Conservation (phyloP, 2,113 vertebrate genomes). For the Oriolus oriolus region DNA sequence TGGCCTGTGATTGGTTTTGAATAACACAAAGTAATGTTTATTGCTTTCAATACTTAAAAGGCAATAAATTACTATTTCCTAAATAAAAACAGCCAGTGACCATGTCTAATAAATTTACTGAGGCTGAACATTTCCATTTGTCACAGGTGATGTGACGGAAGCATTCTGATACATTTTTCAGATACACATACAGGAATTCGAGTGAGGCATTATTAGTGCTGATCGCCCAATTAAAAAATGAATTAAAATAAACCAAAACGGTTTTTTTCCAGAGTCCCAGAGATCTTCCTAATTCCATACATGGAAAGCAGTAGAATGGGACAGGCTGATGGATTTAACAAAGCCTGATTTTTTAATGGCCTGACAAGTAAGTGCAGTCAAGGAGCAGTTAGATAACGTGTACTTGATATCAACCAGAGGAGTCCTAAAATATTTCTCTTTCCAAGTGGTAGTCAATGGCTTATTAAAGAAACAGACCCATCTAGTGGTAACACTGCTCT, state of each 20-base stretch:
- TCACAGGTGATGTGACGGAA: background rate
- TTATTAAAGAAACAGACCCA: constrained; percentile 56
- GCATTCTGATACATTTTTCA: background rate
- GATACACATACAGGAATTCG: background rate
- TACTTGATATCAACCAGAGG: background rate
- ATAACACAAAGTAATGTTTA: background rate
- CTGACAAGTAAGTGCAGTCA: background rate
- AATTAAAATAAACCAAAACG: background rate
- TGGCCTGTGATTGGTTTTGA: background rate
- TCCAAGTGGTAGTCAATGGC: background rate
- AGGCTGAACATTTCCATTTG: background rate
- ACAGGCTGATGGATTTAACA: background rate
- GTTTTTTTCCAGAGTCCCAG: background rate
- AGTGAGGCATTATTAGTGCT: background rate
- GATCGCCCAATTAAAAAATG: background rate
- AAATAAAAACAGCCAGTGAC: background rate
- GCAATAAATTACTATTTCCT: background rate
- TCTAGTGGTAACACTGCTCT: constrained; percentile 35
- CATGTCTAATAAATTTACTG: background rate
- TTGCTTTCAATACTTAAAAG: background rate
- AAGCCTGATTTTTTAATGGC: background rate
- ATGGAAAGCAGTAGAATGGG: background rate
- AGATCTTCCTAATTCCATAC: background rate
- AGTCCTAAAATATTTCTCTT: background rate
- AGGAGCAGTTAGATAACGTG: background rate